A percentile compares a stretch with the other conserved stretches of the same genome.
Evolutionary conservation across 2,113 vertebrate genomes (phyloP).

Genomic region (Grammomys dolichurus): DNA sequence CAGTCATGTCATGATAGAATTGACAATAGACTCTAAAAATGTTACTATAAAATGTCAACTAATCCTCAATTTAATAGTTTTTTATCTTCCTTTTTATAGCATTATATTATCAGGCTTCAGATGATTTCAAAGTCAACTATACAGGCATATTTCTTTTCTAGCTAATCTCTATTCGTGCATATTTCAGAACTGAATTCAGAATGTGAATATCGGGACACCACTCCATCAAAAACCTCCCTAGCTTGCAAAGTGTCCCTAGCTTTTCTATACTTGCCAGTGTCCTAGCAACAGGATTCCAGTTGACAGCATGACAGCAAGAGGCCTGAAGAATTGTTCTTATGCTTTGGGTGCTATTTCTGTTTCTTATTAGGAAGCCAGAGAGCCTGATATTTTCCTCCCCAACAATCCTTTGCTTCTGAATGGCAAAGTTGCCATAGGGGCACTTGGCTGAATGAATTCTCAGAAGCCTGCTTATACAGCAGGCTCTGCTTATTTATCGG

Average conservation of each 20-base stretch:
- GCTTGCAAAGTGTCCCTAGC: constrained; percentile 38
- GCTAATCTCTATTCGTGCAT: not conserved
- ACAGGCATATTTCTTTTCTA: constrained; percentile 12
- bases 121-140: constrained; percentile 35
- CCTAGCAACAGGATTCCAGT: constrained; percentile 73
- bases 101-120: constrained; percentile 27
- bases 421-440: constrained; percentile 48
- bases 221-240: not conserved
- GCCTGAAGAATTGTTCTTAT: constrained; percentile 49
- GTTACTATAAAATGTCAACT: not conserved
- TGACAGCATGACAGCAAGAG: constrained; percentile 34
- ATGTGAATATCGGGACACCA: not conserved
- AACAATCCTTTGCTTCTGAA: constrained; percentile 43
- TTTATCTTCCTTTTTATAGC: constrained; percentile 16
- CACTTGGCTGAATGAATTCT: constrained; percentile 42
- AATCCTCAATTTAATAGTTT: constrained; percentile 41
- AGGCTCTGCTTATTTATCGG: constrained; percentile 45
- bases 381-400: not conserved
- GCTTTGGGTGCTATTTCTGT: constrained; percentile 54
- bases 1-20: not conserved
- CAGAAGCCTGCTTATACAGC: not conserved
- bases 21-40: constrained; percentile 31
- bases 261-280: constrained; percentile 51
- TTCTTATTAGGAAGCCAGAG: constrained; percentile 55
- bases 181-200: constrained; percentile 60